Evolutionary conservation across 1,140 invertebrate genomes (phyloP).

Genomic region (Drosophila takahashii): DNA sequence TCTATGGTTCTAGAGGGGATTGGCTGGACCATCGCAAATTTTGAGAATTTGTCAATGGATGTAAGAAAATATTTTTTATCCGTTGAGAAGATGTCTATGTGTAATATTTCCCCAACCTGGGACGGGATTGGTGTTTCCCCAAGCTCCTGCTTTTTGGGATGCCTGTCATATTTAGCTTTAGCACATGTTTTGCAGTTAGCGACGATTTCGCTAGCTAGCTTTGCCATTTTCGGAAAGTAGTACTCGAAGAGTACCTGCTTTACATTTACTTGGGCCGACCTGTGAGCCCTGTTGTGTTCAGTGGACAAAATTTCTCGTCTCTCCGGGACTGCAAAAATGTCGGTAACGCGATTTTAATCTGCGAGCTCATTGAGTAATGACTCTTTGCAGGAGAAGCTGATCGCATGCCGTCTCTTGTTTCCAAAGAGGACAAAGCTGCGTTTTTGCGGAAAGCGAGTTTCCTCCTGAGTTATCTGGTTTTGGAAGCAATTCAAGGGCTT

Average conservation of each 20-base stretch:
- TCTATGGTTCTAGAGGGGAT: slow-evolving; percentile 19
- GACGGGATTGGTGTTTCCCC: slow-evolving; percentile 16
- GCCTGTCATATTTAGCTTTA: slow-evolving; percentile 11
- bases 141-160: slow-evolving; percentile 20
- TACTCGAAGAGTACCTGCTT: slow-evolving; percentile 27
- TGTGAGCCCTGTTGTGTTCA: neutral
- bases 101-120: neutral
- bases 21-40: slow-evolving; percentile 24
- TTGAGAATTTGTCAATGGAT: slow-evolving; percentile 26
- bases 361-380: no score
- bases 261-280: slow-evolving; percentile 3
- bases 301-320: neutral
- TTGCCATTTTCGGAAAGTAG: slow-evolving; percentile 26
- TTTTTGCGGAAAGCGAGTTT: neutral
- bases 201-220: slow-evolving; percentile 26
- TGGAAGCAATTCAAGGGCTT: neutral
- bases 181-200: slow-evolving; percentile 40
- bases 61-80: neutral
- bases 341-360: neutral
- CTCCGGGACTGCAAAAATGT: neutral
- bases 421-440: slow-evolving; percentile 5
- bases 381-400: no score
- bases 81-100: neutral
- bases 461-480: neutral
- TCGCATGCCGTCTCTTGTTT: neutral